A percentile compares a stretch with the other conserved stretches of the same genome.
These are phyloP conservation scores for Melanotaenia parkinsoni DNA, from an alignment of 2,797 vertebrate species.

Conservation along the genomic window DNA sequence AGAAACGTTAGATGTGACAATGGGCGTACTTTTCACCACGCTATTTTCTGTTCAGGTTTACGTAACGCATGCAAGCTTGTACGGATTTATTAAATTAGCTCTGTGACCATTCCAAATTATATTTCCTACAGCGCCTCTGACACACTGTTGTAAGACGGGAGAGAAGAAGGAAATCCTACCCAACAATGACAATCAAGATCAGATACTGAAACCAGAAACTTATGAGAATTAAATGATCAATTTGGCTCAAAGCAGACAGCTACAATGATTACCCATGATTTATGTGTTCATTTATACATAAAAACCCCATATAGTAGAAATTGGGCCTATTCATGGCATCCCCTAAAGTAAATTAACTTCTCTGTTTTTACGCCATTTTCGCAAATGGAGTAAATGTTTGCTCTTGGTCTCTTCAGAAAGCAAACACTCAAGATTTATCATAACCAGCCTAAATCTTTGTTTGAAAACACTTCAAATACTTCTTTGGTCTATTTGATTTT, in stretches of 20 bases:
- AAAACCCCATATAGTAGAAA: too few relatives aligned
- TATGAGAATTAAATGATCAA: background rate
- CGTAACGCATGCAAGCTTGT: background rate
- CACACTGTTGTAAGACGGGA: background rate
- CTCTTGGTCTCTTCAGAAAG: background rate
- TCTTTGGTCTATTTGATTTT: background rate
- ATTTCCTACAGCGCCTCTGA: background rate
- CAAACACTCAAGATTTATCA: background rate
- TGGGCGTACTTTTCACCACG: background rate
- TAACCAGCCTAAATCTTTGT: background rate
- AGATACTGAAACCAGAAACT: background rate
- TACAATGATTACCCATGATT: too few relatives aligned
- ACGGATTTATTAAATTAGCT: background rate
- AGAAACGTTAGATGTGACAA: slow-evolving; percentile 7
- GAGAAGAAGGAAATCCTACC: background rate
- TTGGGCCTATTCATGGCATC: background rate
- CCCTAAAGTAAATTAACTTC: background rate
- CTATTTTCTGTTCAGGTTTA: background rate
- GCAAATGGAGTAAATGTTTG: background rate
- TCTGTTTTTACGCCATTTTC: too few relatives aligned
- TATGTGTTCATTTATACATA: too few relatives aligned
- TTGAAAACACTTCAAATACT: background rate
- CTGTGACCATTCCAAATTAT: background rate
- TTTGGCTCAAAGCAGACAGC: background rate
- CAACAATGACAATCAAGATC: background rate